A percentile compares a stretch with the other conserved stretches of the same genome.
Evolutionary conservation across 2,888 invertebrate species (phyloP).

Genomic region (Ochlodes sylvanus): DNA sequence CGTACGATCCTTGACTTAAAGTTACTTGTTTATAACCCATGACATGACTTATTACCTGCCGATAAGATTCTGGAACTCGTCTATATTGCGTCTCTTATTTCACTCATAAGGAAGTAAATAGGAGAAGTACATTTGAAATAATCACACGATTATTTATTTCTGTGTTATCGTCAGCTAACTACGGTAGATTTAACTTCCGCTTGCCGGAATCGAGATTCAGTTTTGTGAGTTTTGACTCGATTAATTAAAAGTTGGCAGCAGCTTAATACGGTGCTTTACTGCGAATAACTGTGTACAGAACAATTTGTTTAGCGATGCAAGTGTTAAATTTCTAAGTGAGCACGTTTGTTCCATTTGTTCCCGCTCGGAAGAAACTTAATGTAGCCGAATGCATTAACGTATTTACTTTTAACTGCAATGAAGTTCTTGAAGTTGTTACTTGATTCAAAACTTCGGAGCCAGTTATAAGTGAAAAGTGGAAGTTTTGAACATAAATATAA

Average conservation of each 20-base stretch:
- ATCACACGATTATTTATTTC: too few relatives aligned
- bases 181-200: conserved; percentile 38
- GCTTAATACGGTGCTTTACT: conserved; percentile 43
- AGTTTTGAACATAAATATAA: conserved; percentile 21
- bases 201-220: conserved; percentile 42
- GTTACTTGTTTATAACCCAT: too few relatives aligned
- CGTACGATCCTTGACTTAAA: background rate
- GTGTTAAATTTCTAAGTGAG: conserved; percentile 36
- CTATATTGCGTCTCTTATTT: background rate
- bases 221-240: conserved; percentile 49
- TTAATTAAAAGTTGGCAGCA: conserved; percentile 52
- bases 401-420: conserved; percentile 27
- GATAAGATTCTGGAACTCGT: background rate
- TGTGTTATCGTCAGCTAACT: background rate
- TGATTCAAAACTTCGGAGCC: conserved; percentile 19
- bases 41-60: too few relatives aligned
- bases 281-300: conserved; percentile 24
- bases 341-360: conserved; percentile 34
- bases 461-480: conserved; percentile 23
- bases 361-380: conserved; percentile 30
- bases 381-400: conserved; percentile 35
- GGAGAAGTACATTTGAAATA: too few relatives aligned
- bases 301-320: conserved; percentile 36
- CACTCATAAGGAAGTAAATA: too few relatives aligned
- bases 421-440: conserved; percentile 25